Evolutionary conservation across 2,113 vertebrate species (phyloP).

Genomic region (Nerophis ophidion): DNA sequence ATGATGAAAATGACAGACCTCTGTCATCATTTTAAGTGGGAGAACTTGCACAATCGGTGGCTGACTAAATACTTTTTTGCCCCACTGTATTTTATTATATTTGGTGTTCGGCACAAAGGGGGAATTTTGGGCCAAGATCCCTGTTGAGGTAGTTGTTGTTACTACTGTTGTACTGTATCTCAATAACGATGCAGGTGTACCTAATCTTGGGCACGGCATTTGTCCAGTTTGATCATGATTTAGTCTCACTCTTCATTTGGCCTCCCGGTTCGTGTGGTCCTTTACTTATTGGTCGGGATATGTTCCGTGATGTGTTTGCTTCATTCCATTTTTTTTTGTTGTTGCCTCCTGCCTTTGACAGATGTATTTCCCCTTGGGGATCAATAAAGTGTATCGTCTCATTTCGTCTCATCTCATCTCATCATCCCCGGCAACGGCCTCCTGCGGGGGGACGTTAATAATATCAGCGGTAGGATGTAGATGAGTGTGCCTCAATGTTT

Average conservation of each 20-base stretch:
- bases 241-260: slow-evolving; percentile 6
- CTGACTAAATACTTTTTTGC: no score
- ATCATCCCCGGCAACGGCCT: slow-evolving; percentile 43
- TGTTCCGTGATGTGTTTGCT: slow-evolving; percentile 33
- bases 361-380: slow-evolving; percentile 56
- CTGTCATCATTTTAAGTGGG: no score
- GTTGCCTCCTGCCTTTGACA: slow-evolving; percentile 35
- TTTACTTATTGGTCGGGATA: slow-evolving; percentile 27
- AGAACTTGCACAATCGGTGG: no score
- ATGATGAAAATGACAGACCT: no score
- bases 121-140: no score
- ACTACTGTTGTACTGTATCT: neutral
- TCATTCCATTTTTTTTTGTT: slow-evolving; percentile 39
- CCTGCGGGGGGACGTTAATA: slow-evolving; percentile 49
- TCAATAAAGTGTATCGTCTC: slow-evolving; percentile 59
- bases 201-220: neutral
- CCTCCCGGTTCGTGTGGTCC: slow-evolving; percentile 4
- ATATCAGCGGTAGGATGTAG: slow-evolving; percentile 44
- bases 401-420: slow-evolving; percentile 52
- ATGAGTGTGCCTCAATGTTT: slow-evolving; percentile 44
- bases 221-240: slow-evolving; percentile 16
- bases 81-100: no score
- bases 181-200: neutral
- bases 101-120: no score
- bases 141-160: no score